Percentiles rank a stretch among this genome's conserved stretches.
phyloP scores from a whole-genome alignment of 2,888 invertebrate species.

The Drosophila birchii region DNA sequence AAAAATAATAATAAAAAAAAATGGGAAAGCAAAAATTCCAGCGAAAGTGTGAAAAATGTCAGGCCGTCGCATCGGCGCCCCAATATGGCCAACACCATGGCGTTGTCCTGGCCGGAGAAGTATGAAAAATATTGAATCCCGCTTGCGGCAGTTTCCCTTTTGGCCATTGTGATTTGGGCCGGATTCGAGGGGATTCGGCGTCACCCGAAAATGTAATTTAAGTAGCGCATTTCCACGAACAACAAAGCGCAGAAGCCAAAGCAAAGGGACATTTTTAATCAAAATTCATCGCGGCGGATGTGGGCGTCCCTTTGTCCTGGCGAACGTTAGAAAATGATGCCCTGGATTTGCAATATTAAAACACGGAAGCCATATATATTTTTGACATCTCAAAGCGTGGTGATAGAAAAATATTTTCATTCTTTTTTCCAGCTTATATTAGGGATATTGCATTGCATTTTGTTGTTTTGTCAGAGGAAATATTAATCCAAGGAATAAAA shows the following conservation, averaged over 20 bases:
- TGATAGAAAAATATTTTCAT: conserved; percentile 6
- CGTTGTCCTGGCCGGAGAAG: conserved; percentile 31
- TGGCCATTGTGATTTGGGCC: conserved; percentile 25
- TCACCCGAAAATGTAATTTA: conserved; percentile 61
- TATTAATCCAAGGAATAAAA: not conserved
- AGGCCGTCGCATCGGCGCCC: conserved; percentile 22
- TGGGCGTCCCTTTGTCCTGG: conserved; percentile 15
- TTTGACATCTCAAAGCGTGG: conserved; percentile 22
- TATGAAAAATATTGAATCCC: conserved; percentile 63
- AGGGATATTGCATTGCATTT: not conserved
- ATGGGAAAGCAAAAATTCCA: conserved; percentile 16
- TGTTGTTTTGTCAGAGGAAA: not conserved
- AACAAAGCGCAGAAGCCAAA: conserved; percentile 57
- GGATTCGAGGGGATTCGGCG: conserved; percentile 29
- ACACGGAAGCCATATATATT: conserved; percentile 20
- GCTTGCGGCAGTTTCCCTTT: conserved; percentile 27
- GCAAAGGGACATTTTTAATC: conserved; percentile 64
- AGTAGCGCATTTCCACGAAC: conserved; percentile 51
- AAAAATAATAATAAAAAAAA: conserved; percentile 3
- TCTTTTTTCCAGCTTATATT: not conserved
- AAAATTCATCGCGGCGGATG: conserved; percentile 50
- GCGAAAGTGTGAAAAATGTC: conserved; percentile 43
- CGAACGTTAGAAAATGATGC: conserved; percentile 34
- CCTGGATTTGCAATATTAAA: conserved; percentile 42
- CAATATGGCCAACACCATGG: conserved; percentile 34